These are phyloP conservation scores for Lasioglossum vierecki DNA, from an alignment of 2,888 invertebrate genomes.

Conservation along the genomic window DNA sequence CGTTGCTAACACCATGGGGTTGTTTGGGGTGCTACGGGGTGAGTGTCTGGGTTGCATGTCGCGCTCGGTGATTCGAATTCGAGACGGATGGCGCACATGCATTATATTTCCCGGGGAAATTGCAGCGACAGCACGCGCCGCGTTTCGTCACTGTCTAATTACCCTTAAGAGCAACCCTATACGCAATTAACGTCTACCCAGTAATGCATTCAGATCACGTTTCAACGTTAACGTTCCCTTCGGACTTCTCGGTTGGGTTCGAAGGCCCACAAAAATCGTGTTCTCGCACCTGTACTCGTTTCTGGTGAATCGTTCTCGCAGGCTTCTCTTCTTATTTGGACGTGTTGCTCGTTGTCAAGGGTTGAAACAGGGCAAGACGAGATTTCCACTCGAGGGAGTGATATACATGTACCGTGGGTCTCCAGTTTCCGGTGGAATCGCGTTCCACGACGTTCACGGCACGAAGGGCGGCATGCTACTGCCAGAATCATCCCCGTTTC, in stretches of 20 bases:
- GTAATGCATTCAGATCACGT: not conserved
- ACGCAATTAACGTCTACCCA: slow-evolving; percentile 1
- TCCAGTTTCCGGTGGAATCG: slow-evolving; percentile 13
- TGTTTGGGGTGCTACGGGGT: not conserved
- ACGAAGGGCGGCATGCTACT: slow-evolving; percentile 80
- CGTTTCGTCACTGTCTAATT: slow-evolving; percentile 35
- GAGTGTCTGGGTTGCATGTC: not conserved
- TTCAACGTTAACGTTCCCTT: not conserved
- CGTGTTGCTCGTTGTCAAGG: not conserved
- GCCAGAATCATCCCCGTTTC: slow-evolving; percentile 72
- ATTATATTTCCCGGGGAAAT: slow-evolving; percentile 12
- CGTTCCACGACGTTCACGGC: slow-evolving; percentile 69
- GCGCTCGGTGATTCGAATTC: not conserved
- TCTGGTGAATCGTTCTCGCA: too few relatives aligned
- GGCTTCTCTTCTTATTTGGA: too few relatives aligned
- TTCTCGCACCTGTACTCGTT: slow-evolving; percentile 19
- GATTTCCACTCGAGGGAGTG: not conserved
- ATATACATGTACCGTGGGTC: not conserved
- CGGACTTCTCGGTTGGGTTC: not conserved
- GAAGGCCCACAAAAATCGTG: not conserved
- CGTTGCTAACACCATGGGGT: not conserved
- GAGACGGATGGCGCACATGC: not conserved
- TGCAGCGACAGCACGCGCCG: not conserved
- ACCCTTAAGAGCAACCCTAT: not conserved
- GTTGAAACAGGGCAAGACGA: not conserved